Conservation (phyloP, 2,888 invertebrate genomes). For the Pheosia tremula region DNA sequence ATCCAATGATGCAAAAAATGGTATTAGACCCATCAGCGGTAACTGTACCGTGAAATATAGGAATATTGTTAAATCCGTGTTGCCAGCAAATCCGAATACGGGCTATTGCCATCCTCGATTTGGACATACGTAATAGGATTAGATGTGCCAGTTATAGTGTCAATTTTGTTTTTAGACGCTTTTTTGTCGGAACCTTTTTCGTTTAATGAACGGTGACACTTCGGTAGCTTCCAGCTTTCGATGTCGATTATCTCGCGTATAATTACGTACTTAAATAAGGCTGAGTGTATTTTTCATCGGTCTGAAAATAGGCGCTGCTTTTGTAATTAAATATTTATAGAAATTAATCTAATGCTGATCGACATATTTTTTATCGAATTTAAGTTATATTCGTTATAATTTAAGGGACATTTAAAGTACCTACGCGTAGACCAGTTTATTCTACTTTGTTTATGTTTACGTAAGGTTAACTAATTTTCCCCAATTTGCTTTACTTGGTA, state of each 20-base stretch:
- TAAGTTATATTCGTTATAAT: no score
- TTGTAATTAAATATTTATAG: no score
- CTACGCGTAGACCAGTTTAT: no score
- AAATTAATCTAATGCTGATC: no score
- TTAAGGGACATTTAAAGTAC: no score
- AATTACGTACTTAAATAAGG: background rate
- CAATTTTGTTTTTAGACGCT: conserved; percentile 27
- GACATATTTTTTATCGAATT: no score
- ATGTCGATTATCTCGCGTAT: background rate
- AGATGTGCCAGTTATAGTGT: conserved; percentile 31
- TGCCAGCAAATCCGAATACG: conserved; percentile 1
- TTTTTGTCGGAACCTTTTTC: background rate
- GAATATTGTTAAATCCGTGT: conserved; percentile 65
- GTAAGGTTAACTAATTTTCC: no score
- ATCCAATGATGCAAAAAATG: conserved; percentile 72
- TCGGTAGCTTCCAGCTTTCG: background rate
- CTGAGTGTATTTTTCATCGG: background rate
- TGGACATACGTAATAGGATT: conserved; percentile 32
- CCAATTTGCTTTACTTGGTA: no score
- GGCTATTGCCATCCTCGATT: conserved; percentile 9
- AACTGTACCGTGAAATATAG: conserved; percentile 69
- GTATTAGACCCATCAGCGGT: conserved; percentile 63
- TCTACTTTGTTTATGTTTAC: no score
- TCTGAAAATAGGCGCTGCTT: background rate
- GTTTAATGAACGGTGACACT: background rate